Evolutionary conservation across 2,113 vertebrate species (phyloP), one percentile per base, ranked within the genome.

Genomic region (Formicarius rufipectus): DNA sequence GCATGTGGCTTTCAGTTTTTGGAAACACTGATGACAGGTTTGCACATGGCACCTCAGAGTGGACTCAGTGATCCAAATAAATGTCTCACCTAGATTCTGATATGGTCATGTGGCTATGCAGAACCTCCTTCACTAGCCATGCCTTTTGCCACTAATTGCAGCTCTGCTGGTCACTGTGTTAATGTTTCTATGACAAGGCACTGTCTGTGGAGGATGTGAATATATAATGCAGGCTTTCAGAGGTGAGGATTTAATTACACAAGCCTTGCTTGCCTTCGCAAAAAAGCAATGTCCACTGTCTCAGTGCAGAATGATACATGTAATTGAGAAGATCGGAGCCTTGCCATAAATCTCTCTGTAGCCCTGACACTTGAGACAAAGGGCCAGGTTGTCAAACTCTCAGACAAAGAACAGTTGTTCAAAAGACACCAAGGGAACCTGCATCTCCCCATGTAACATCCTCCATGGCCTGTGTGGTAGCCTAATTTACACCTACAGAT

Each of bases 371-470:
- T 59, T 45, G 92, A 84, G 83, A 78, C 31, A 16, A 1, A 88
- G 56, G 31, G 47, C 52, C 60, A 49, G 66, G 44, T 14, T 92
- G 90, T 78, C 73, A 84, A 66, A 14, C 50, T 55, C 84, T 39
- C 47, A 88, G 59, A 94, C 84, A 94, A 94, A 88, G 88, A 90
- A 4, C 56, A 75, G 66, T 60, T 94, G 90, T 92, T 89, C 52
- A 20, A 60, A 78, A 60, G 17, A 44, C 85, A 49, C 7, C 0
- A 31, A 67, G 60, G 64, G 73, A 84, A 87, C 79, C 62, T 60
- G 68, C n/a, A 80, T 58, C 78, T 83, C 87, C 28, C 4, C 44
- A 4, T 58, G 90, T 62, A 81, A 42, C 9, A 1, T 84, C 79
- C 0, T 1, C 73, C 8, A 1, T 1, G 1, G 59, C 0, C 4